phyloP scores from a whole-genome alignment of 2,113 vertebrate genomes.

The Ptyas mucosa region DNA sequence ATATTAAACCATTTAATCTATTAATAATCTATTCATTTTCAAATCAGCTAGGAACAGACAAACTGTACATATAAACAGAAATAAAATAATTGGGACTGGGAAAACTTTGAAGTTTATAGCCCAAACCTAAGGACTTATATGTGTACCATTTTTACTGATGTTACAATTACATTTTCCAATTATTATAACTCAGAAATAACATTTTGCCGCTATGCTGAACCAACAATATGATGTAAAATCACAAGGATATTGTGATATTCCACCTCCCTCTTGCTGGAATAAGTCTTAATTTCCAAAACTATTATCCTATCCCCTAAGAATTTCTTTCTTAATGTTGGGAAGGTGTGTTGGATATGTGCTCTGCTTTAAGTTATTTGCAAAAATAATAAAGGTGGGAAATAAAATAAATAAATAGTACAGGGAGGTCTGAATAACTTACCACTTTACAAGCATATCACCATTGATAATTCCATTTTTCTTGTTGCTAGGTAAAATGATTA shows the following conservation, averaged over 20 bases:
- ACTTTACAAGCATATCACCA: neutral
- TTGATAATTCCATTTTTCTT: neutral
- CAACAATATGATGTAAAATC: neutral
- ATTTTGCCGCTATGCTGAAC: neutral
- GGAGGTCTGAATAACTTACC: neutral
- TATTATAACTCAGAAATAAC: neutral
- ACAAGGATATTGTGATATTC: neutral
- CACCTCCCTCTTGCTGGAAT: neutral
- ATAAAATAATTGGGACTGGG: neutral
- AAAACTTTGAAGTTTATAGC: neutral
- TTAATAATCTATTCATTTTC: neutral
- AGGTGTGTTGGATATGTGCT: too few species aligned
- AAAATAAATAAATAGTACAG: neutral
- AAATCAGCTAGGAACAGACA: neutral
- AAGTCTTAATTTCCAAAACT: neutral
- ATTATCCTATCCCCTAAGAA: neutral
- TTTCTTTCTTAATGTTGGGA: neutral
- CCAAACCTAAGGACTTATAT: neutral
- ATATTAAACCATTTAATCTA: neutral
- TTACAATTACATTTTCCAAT: neutral
- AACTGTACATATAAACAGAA: neutral
- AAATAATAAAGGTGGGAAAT: too few species aligned
- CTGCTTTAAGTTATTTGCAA: too few species aligned
- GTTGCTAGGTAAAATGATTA: neutral
- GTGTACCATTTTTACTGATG: neutral